Evolutionary conservation across 2,888 invertebrate species (phyloP).

Genomic region (Phytoseiulus persimilis): DNA sequence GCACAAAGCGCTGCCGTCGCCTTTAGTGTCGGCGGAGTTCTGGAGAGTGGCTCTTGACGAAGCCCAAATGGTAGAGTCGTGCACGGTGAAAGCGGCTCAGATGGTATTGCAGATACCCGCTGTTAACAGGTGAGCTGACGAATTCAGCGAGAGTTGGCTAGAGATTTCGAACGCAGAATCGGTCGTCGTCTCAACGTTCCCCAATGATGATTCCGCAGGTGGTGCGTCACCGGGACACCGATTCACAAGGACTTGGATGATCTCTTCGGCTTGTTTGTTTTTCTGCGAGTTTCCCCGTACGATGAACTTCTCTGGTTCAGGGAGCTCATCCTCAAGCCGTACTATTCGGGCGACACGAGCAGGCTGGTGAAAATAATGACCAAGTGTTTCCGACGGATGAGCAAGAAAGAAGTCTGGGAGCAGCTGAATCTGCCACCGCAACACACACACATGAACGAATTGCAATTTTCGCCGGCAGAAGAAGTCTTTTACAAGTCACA

Average conservation of each 20-base stretch:
- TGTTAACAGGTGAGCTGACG: conserved; percentile 59
- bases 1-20: conserved; percentile 60
- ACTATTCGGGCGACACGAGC: conserved; percentile 52
- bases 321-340: conserved; percentile 55
- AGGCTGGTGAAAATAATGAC: conserved; percentile 56
- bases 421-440: conserved; percentile 61
- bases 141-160: neutral
- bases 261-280: conserved; percentile 57
- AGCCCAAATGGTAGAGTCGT: conserved; percentile 67
- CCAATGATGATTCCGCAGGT: neutral
- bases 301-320: conserved; percentile 55
- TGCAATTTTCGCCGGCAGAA: conserved; percentile 65
- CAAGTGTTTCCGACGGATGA: conserved; percentile 62
- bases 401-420: conserved; percentile 60
- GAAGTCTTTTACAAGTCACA: conserved; percentile 63
- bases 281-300: conserved; percentile 58
- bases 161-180: neutral
- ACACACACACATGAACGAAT: conserved; percentile 56
- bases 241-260: conserved; percentile 48
- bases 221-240: conserved; percentile 20
- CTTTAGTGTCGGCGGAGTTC: conserved; percentile 63
- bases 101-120: conserved; percentile 59
- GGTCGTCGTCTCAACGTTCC: neutral
- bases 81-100: conserved; percentile 56
- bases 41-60: conserved; percentile 71